These are phyloP conservation scores for Andrena bucephala DNA, from an alignment of 2,888 invertebrate species.

Conservation along the genomic window DNA sequence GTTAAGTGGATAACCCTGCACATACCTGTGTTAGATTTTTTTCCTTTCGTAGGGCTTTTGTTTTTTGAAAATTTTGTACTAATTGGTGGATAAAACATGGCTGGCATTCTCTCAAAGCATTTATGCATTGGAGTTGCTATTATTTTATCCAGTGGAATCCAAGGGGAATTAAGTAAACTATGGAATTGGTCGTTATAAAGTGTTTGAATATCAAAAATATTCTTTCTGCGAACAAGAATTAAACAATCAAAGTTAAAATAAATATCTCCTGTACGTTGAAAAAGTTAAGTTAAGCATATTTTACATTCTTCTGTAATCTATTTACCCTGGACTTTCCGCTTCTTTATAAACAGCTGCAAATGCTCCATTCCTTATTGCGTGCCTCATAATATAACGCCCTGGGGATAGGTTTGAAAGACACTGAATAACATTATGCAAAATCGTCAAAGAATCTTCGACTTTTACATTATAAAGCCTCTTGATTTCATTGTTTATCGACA, in stretches of 20 bases:
- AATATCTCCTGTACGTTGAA: not conserved
- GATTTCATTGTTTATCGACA: constrained; percentile 74
- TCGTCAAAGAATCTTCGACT: constrained; percentile 68
- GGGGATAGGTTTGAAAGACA: constrained; percentile 66
- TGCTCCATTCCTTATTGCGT: constrained; percentile 71
- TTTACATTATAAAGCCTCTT: constrained; percentile 73
- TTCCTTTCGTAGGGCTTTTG: not conserved
- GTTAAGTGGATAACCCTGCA: not conserved
- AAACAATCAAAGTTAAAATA: constrained; percentile 8
- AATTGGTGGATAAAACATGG: constrained; percentile 67
- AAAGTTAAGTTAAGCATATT: constrained; percentile 3
- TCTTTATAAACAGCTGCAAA: constrained; percentile 74
- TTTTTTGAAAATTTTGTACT: not conserved
- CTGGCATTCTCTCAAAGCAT: constrained; percentile 73
- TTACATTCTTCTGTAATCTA: not conserved
- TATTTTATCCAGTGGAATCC: constrained; percentile 75
- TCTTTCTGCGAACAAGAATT: constrained; percentile 67
- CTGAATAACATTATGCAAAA: constrained; percentile 75
- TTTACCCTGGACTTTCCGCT: constrained; percentile 53
- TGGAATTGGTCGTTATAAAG: constrained; percentile 60
- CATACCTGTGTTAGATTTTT: constrained; percentile 8
- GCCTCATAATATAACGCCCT: constrained; percentile 74
- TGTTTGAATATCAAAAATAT: constrained; percentile 70
- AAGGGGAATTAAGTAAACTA: constrained; percentile 69
- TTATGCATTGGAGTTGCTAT: constrained; percentile 69